These are phyloP conservation scores for Epinephelus malabaricus DNA, from an alignment of 2,797 vertebrate species.

Conservation along the genomic window DNA sequence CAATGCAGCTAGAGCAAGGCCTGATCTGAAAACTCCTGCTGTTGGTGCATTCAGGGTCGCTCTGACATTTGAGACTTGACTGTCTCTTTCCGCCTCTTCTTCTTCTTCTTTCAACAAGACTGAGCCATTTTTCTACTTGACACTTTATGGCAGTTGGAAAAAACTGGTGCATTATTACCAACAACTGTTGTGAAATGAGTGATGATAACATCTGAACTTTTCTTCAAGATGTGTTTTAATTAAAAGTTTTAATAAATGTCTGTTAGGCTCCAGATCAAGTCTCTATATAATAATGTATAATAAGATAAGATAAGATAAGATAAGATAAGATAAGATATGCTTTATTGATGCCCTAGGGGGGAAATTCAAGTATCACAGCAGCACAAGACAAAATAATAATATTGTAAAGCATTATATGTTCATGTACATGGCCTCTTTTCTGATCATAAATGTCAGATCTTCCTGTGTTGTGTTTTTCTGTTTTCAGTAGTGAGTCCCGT, in stretches of 20 bases:
- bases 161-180: background rate
- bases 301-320: too few relatives aligned
- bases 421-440: background rate
- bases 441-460: background rate
- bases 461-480: background rate
- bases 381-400: too few relatives aligned
- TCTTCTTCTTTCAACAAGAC: background rate
- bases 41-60: slow-evolving; percentile 17
- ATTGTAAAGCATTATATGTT: background rate
- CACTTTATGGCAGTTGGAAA: background rate
- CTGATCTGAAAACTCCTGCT: background rate
- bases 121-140: background rate
- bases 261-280: background rate
- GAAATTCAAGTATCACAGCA: too few relatives aligned
- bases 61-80: background rate
- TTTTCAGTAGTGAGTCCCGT: background rate
- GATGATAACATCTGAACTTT: background rate
- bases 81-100: background rate
- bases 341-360: too few relatives aligned
- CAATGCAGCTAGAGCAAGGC: background rate
- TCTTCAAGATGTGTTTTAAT: background rate
- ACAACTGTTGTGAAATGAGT: background rate
- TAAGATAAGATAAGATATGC: too few relatives aligned
- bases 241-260: background rate
- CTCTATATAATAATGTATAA: background rate